Conservation (phyloP, 2,113 vertebrate genomes). For the Tetraodon nigroviridis region DNA sequence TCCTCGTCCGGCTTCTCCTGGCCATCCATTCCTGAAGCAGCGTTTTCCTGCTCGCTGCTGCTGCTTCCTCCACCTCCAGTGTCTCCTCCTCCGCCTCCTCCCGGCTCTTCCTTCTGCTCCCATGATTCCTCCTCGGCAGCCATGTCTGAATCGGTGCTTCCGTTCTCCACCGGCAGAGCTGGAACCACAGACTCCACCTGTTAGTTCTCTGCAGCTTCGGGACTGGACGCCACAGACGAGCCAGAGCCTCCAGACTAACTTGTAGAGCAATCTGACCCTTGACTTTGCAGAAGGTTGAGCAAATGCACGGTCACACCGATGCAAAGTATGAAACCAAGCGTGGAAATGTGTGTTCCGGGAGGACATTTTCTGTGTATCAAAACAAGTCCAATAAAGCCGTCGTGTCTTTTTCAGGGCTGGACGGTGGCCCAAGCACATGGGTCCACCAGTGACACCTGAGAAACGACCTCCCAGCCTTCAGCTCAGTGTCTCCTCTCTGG, state of each 20-base stretch:
- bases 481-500: neutral
- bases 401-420: slow-evolving; percentile 50
- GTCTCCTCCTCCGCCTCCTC: slow-evolving; percentile 79
- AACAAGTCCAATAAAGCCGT: too few relatives aligned
- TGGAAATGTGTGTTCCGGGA: neutral
- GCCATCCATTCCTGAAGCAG: slow-evolving; percentile 66
- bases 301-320: neutral
- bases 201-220: neutral
- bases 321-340: neutral
- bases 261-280: neutral
- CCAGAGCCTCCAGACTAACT: neutral
- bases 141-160: slow-evolving; percentile 88
- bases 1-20: slow-evolving; percentile 73
- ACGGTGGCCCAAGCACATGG: slow-evolving; percentile 26
- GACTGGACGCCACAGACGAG: neutral
- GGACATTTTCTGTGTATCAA: too few relatives aligned
- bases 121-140: slow-evolving; percentile 84
- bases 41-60: slow-evolving; percentile 61
- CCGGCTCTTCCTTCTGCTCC: slow-evolving; percentile 93
- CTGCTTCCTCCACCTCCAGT: slow-evolving; percentile 69
- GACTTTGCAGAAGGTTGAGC: neutral
- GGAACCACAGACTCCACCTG: slow-evolving; percentile 10
- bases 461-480: neutral
- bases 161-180: slow-evolving; percentile 86
- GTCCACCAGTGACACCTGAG: slow-evolving; percentile 13